Conservation (phyloP, 2,113 vertebrate genomes). For the Pica pica region DNA sequence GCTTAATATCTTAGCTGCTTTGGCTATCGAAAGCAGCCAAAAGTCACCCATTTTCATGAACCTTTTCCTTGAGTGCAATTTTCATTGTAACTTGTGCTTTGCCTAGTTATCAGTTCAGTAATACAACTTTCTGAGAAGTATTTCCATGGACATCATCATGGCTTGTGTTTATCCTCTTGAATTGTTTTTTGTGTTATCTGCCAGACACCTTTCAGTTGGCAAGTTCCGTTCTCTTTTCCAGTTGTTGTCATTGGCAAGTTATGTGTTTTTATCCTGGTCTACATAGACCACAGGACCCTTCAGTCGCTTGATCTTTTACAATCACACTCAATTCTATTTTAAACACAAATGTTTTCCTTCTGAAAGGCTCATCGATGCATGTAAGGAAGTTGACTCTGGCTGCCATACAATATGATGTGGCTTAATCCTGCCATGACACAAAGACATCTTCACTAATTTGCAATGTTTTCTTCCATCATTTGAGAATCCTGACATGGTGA, state of each 20-base stretch:
- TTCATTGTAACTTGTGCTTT: neutral
- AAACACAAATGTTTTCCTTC: neutral
- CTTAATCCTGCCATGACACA: neutral
- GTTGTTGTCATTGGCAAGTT: constrained; percentile 27
- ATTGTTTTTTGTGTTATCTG: constrained; percentile 34
- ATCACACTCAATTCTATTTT: neutral
- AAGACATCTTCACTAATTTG: neutral
- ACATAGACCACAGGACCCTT: neutral
- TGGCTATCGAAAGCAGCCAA: neutral
- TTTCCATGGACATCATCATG: neutral
- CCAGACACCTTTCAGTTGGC: constrained; percentile 7
- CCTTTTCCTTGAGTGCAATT: neutral
- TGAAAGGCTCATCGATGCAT: neutral
- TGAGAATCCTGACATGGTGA: neutral
- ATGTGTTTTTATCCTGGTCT: neutral
- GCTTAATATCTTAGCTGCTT: neutral
- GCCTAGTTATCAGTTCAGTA: neutral
- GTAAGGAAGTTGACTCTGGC: neutral
- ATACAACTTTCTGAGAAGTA: neutral
- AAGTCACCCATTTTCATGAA: neutral
- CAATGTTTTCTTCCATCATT: neutral
- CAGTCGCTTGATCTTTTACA: neutral
- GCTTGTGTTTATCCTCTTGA: neutral
- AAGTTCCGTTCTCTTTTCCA: constrained; percentile 12
- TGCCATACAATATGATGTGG: neutral